These are phyloP conservation scores for Nibea coibor DNA, from an alignment of 2,113 vertebrate genomes.

Conservation along the genomic window DNA sequence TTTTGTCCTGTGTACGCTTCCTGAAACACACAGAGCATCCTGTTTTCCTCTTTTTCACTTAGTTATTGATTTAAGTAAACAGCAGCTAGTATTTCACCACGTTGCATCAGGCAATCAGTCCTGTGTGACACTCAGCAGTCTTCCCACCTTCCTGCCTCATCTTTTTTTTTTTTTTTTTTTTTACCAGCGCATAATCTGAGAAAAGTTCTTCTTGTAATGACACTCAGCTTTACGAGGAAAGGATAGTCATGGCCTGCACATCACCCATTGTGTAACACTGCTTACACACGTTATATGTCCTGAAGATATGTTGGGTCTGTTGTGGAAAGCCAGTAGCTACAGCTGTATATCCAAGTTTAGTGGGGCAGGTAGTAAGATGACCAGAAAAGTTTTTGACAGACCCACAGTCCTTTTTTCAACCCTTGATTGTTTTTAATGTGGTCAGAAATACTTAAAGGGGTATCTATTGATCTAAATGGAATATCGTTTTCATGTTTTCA, in stretches of 20 bases:
- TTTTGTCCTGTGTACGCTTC: constrained; percentile 38
- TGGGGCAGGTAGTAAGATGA: too few species aligned
- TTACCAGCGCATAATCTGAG: neutral
- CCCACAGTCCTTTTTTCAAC: too few species aligned
- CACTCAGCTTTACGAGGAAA: neutral
- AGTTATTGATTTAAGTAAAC: constrained; percentile 31
- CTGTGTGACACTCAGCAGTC: constrained; percentile 17
- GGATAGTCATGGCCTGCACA: neutral
- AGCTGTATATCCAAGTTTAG: neutral
- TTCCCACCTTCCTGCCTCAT: neutral
- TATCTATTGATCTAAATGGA: too few species aligned
- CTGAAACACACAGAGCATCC: constrained; percentile 49
- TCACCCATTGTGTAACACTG: neutral
- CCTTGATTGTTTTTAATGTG: too few species aligned
- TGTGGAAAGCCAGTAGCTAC: neutral
- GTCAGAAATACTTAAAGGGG: too few species aligned
- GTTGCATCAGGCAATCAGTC: constrained; percentile 24
- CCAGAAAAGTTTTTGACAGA: too few species aligned
- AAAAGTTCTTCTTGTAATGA: neutral
- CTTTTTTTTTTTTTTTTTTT: neutral
- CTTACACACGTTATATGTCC: neutral
- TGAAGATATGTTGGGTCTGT: constrained; percentile 3
- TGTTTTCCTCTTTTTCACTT: constrained; percentile 51
- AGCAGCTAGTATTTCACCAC: constrained; percentile 11
- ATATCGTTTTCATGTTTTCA: too few species aligned